Conservation (phyloP, 2,113 vertebrate genomes). For the Psilopogon haemacephalus region DNA sequence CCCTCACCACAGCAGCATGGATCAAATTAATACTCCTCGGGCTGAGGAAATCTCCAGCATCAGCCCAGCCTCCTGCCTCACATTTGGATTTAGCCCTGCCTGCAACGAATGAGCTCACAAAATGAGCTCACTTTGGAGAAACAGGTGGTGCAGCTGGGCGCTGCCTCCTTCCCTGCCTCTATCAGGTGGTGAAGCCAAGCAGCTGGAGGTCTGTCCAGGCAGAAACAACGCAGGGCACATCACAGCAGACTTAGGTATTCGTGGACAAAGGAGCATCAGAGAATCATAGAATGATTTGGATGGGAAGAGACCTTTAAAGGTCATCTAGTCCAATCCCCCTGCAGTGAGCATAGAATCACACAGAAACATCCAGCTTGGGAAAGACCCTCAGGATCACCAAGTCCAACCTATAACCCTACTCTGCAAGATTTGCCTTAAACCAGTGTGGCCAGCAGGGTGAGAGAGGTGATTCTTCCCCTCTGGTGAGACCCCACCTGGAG, state of each 20-base stretch:
- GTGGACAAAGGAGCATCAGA: accelerated
- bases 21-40: background rate
- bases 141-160: background rate
- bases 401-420: too few relatives aligned
- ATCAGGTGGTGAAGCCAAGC: accelerated
- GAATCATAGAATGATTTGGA: background rate
- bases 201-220: background rate
- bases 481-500: too few relatives aligned
- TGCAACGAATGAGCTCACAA: background rate
- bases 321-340: background rate
- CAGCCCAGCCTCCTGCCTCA: background rate
- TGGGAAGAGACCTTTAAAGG: background rate
- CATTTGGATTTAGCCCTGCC: background rate
- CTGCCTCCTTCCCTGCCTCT: background rate
- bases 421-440: too few relatives aligned
- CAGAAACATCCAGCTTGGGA: background rate
- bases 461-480: too few relatives aligned
- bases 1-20: slow-evolving; percentile 2
- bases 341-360: background rate
- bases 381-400: background rate
- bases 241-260: accelerated
- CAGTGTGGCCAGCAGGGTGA: too few relatives aligned
- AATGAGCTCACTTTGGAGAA: background rate
- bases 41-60: slow-evolving; percentile 31
- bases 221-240: background rate